Evolutionary conservation across 1,140 invertebrate genomes (phyloP).

Genomic region (Euura saliciscinereae): DNA sequence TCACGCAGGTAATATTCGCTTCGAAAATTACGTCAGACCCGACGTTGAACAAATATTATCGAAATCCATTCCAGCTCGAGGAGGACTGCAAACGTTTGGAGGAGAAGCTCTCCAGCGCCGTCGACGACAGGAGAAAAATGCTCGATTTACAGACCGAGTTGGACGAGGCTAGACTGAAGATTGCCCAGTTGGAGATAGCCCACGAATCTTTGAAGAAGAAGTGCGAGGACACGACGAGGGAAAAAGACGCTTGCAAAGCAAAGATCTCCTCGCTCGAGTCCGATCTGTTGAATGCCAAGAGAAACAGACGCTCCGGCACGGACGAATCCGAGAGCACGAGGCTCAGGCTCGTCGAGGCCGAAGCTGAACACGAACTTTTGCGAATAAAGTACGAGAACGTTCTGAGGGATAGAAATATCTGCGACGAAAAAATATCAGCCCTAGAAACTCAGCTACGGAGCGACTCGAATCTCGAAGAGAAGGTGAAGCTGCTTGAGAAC

Average conservation of each 20-base stretch:
- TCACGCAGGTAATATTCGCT: constrained; percentile 39
- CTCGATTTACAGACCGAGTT: constrained; percentile 44
- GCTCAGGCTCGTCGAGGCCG: constrained; percentile 27
- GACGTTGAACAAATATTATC: not conserved
- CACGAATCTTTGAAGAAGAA: constrained; percentile 49
- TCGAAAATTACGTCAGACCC: not conserved
- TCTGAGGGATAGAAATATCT: constrained; percentile 35
- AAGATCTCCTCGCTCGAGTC: constrained; percentile 36
- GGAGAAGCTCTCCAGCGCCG: constrained; percentile 43
- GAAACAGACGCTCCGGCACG: constrained; percentile 20
- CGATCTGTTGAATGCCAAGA: constrained; percentile 33
- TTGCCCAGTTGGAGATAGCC: constrained; percentile 50
- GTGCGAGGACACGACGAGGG: constrained; percentile 38
- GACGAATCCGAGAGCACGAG: constrained; percentile 35
- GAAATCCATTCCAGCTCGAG: constrained; percentile 39
- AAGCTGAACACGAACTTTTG: constrained; percentile 38
- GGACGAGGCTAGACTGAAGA: constrained; percentile 45
- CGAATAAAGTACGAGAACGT: constrained; percentile 40
- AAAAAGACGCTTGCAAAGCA: constrained; percentile 33
- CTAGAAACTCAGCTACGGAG: constrained; percentile 41
- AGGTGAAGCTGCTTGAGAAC: constrained; percentile 43
- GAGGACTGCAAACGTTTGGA: constrained; percentile 48
- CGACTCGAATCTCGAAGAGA: constrained; percentile 35
- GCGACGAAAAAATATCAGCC: constrained; percentile 40
- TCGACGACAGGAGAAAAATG: constrained; percentile 45